Base-by-base conservation (phyloP, 1,140 invertebrate species). In the Campoletis sonorensis region DNA sequence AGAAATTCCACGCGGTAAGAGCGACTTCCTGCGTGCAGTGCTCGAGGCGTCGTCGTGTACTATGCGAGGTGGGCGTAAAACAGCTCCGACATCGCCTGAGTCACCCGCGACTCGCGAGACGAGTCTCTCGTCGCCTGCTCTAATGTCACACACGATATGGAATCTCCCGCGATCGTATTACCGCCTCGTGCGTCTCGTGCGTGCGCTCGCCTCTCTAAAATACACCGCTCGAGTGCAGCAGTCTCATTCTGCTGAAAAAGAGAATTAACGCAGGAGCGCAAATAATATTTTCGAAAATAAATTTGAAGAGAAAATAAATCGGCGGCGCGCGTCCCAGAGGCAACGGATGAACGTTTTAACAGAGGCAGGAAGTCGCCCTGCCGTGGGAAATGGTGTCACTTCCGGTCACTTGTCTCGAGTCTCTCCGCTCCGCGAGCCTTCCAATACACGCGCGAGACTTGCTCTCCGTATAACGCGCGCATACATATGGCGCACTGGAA, bases 291-390 rank as follows among this genome's bases (percentile, higher is more conserved):
- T 7, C 2, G 30, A 64, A n/a, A 64, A 11, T 21, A 64, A 64
- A 21, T n/a, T 64, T n/a, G 21, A 3, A 64, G 10, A n/a, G 30
- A 33, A 33, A n/a, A n/a, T n/a, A n/a, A n/a, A n/a, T n/a, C n/a
- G 30, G 26, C 27, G 10, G 23, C 27, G 23, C 8, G 18, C 21
- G 58, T 64, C n/a, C n/a, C n/a, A n/a, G n/a, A n/a, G n/a, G n/a
- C n/a, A n/a, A n/a, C n/a, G n/a, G n/a, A n/a, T n/a, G n/a, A n/a
- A n/a, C n/a, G n/a, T 54, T 54, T 54, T 51, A 5, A 72, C 67
- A 80, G 87, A 90, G 87, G 89, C 88, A 90, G 92, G 92, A 92
- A 90, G 88, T 90, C 91, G 81, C 78, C 84, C 84, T 85, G 87
- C 83, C 86, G 86, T 88, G 87, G 85, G 87, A 88, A 88, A 86